Base-by-base conservation (phyloP, 2,113 vertebrate genomes). In the Strix aluco region DNA sequence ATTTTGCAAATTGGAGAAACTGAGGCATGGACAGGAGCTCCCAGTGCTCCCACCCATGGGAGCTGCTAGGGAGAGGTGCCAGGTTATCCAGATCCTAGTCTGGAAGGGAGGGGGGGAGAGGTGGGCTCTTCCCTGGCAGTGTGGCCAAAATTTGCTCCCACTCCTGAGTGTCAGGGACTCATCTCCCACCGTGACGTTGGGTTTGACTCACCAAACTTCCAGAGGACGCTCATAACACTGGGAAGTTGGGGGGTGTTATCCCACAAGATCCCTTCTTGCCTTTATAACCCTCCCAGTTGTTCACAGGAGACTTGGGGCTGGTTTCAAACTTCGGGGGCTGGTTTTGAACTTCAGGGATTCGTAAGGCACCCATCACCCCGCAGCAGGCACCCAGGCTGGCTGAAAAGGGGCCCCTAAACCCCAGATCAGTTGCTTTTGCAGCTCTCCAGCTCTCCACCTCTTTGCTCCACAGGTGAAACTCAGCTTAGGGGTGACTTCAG, bases 181-280 rank as follows among this genome's bases (percentile, higher is more conserved):
- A 0, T 26, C 19, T 26, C 69, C n/a, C 5, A 9, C 13, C n/a
- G 0, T 1, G 8, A 23, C 5, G 1, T 15, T 26, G 90, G 49
- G 2, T 55, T 49, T 30, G 23, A 4, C 4, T 59, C 44, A 3
- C 38, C 44, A 8, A 19, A 26, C 15, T 40, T 49, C 84, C 9
- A 23, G 47, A 14, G 19, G 27, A 25, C 15, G 20, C 19, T 21
- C 6, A 0, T n/a, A 3, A 3, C 26, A 42, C 38, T 10, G 10
- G 2, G 44, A 23, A 23, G 30, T 3, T 32, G 5, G 8, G 6
- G 9, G 8, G 4, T 4, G 26, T 13, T 27, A 10, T 3, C 8
- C 26, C 20, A 32, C 20, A 13, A 46, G 21, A 19, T 23, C 49
- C 11, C 19, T 23, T 18, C 19, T 23, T 20, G 25, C 7, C 34